These are phyloP conservation scores for Nycticebus coucang DNA, from an alignment of 2,113 vertebrate species.

Conservation along the genomic window DNA sequence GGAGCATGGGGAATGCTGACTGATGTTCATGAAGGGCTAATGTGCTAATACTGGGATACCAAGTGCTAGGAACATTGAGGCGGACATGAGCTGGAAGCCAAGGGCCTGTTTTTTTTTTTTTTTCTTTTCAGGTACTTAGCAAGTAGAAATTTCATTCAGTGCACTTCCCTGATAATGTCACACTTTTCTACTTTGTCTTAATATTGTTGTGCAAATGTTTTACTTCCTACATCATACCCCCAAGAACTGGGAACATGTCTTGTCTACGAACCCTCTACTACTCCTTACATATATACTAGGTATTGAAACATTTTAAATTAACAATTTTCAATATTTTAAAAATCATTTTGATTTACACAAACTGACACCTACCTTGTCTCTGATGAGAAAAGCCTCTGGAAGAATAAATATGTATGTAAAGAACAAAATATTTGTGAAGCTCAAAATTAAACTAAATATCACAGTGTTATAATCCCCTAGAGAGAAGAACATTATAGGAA, in stretches of 20 bases:
- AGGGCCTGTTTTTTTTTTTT: not conserved
- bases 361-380: not conserved
- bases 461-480: not conserved
- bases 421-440: not conserved
- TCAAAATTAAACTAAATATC: slow-evolving; percentile 42
- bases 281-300: not conserved
- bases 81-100: not conserved
- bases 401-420: slow-evolving; percentile 11
- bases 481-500: slow-evolving; percentile 16
- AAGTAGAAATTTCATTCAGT: not conserved
- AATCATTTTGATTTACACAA: slow-evolving; percentile 22
- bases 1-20: not conserved
- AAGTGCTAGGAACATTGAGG: not conserved
- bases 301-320: not conserved
- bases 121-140: not conserved
- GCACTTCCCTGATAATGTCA: not conserved
- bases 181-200: not conserved
- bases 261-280: not conserved
- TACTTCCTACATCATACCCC: not conserved
- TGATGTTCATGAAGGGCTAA: not conserved
- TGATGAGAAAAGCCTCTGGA: not conserved
- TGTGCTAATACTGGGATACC: not conserved
- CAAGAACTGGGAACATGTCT: not conserved
- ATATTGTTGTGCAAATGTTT: not conserved
- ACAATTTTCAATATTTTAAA: slow-evolving; percentile 30